A percentile compares a stretch with the other conserved stretches of the same genome.
These are phyloP conservation scores for Therioaphis trifolii DNA, from an alignment of 2,888 invertebrate species.

Conservation along the genomic window DNA sequence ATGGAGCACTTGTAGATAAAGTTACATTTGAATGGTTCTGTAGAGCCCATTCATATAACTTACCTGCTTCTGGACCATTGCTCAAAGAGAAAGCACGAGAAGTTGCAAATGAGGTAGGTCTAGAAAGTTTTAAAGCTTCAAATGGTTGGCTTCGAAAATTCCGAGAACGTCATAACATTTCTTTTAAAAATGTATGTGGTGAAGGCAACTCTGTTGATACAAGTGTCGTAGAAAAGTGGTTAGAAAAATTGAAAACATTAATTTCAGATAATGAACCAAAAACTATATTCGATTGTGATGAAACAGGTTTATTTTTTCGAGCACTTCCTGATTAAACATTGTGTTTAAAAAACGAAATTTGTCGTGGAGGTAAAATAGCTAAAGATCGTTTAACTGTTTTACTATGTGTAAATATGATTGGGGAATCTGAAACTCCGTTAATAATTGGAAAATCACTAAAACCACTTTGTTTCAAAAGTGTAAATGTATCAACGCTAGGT, in stretches of 20 bases:
- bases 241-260: constrained; percentile 19
- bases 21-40: not conserved
- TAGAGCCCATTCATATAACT: constrained; percentile 7
- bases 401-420: too few relatives aligned
- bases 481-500: too few relatives aligned
- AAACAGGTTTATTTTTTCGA: constrained; percentile 32
- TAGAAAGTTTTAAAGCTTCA: constrained; percentile 53
- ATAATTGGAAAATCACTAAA: too few relatives aligned
- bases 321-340: constrained; percentile 15
- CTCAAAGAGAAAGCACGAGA: constrained; percentile 42
- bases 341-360: too few relatives aligned
- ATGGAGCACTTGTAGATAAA: too few relatives aligned
- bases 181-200: constrained; percentile 55
- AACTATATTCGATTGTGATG: constrained; percentile 35
- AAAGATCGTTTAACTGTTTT: too few relatives aligned
- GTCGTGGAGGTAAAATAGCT: too few relatives aligned
- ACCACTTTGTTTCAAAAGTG: too few relatives aligned
- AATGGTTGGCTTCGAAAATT: constrained; percentile 60
- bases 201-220: constrained; percentile 28
- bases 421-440: too few relatives aligned
- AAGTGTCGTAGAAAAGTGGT: not conserved
- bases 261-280: constrained; percentile 15
- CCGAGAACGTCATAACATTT: constrained; percentile 54
- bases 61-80: too few relatives aligned
- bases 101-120: constrained; percentile 19